Evolutionary conservation across 35 echinoderm and acorn worm genomes (phyloP).

Genomic region (Hemicentrotus pulcherrimus): DNA sequence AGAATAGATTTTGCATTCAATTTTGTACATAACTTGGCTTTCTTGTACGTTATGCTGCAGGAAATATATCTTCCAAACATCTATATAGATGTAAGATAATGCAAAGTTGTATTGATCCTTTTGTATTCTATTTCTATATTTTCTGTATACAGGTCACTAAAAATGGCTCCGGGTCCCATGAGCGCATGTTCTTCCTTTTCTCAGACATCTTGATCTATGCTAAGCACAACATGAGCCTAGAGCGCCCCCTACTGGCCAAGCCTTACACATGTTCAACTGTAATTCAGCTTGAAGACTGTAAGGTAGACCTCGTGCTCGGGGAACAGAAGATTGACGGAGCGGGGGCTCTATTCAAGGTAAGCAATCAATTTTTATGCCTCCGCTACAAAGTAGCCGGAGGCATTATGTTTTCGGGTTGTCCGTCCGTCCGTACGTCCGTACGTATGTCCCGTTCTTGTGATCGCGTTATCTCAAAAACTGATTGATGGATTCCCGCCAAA

Average conservation of each 20-base stretch:
- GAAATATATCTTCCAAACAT: too few species aligned
- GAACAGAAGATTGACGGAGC: slow-evolving; percentile 74
- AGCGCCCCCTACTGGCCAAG: slow-evolving; percentile 57
- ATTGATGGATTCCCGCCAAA: too few species aligned
- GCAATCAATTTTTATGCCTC: background rate
- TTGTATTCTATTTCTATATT: background rate
- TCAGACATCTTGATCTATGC: slow-evolving; percentile 91
- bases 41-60: too few species aligned
- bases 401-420: too few species aligned
- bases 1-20: too few species aligned
- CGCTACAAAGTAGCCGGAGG: background rate
- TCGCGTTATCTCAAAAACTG: too few species aligned
- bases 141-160: slow-evolving; percentile 66
- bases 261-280: slow-evolving; percentile 69
- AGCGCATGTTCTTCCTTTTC: slow-evolving; percentile 97
- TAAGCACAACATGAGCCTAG: slow-evolving; percentile 69
- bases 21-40: too few species aligned
- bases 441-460: too few species aligned
- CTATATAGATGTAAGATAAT: too few species aligned
- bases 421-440: background rate
- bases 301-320: slow-evolving; percentile 76
- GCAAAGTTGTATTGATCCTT: too few species aligned
- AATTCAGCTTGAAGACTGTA: slow-evolving; percentile 62
- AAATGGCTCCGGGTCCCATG: slow-evolving; percentile 76
- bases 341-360: slow-evolving; percentile 87